A percentile compares a stretch with the other conserved stretches of the same genome.
phyloP scores from a whole-genome alignment of 2,888 invertebrate genomes.

The Baccha elongata region DNA sequence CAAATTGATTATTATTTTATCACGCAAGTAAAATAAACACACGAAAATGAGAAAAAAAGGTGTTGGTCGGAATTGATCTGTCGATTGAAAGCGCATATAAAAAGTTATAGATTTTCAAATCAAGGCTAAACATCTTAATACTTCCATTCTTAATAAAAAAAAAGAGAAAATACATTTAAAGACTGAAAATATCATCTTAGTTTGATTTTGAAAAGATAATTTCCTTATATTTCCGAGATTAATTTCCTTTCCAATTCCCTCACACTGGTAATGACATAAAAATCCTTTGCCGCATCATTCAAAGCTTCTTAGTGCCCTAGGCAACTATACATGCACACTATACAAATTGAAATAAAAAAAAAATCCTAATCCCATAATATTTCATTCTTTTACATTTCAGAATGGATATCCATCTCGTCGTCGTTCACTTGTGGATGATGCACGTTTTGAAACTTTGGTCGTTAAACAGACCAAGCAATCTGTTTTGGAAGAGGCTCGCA shows the following conservation, averaged over 20 bases:
- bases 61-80: slow-evolving; percentile 37
- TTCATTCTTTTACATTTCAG: slow-evolving; percentile 84
- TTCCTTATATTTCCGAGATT: slow-evolving; percentile 59
- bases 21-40: neutral
- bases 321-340: slow-evolving; percentile 44
- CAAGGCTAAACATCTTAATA: neutral
- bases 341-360: slow-evolving; percentile 11
- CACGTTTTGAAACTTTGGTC: slow-evolving; percentile 97
- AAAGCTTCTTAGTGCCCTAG: slow-evolving; percentile 69
- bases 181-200: neutral
- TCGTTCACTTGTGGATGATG: slow-evolving; percentile 98
- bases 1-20: slow-evolving; percentile 44
- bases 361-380: slow-evolving; percentile 15
- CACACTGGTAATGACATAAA: slow-evolving; percentile 41
- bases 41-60: slow-evolving; percentile 33
- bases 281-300: slow-evolving; percentile 52
- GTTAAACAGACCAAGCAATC: slow-evolving; percentile 97
- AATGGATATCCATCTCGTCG: slow-evolving; percentile 98
- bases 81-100: slow-evolving; percentile 31
- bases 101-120: neutral
- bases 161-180: neutral
- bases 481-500: slow-evolving; percentile 94
- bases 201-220: slow-evolving; percentile 55
- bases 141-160: neutral
- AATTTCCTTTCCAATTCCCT: slow-evolving; percentile 59